Evolutionary conservation across 2,888 invertebrate genomes (phyloP).

Genomic region (Caenorhabditis afra): DNA sequence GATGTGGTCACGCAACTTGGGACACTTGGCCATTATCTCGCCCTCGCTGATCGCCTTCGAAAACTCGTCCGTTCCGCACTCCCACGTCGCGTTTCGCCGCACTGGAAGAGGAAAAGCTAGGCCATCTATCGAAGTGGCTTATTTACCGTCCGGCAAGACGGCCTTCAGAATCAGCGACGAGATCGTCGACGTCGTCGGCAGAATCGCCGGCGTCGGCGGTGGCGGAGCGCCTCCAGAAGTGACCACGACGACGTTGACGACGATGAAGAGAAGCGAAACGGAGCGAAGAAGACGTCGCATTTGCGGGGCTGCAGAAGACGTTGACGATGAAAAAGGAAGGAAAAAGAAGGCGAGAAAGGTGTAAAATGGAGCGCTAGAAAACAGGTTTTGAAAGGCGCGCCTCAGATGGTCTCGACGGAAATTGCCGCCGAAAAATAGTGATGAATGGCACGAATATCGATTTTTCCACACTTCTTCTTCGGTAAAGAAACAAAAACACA

Average conservation of each 20-base stretch:
- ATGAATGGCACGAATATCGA: too few relatives aligned
- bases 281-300: background rate
- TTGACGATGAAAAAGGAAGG: background rate
- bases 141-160: slow-evolving; percentile 25
- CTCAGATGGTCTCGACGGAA: too few relatives aligned
- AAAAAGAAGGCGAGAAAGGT: slow-evolving; percentile 2
- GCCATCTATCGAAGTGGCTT: background rate
- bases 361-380: background rate
- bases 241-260: background rate
- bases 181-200: slow-evolving; percentile 22
- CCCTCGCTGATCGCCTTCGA: slow-evolving; percentile 60
- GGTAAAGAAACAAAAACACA: too few relatives aligned
- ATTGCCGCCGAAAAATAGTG: too few relatives aligned
- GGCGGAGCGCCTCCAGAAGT: background rate
- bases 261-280: background rate
- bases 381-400: too few relatives aligned
- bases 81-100: slow-evolving; percentile 45
- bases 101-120: slow-evolving; percentile 17
- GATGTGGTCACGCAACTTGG: slow-evolving; percentile 49
- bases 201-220: background rate
- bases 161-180: slow-evolving; percentile 24
- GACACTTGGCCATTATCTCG: slow-evolving; percentile 61
- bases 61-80: slow-evolving; percentile 66
- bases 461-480: too few relatives aligned
- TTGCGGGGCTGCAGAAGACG: too few relatives aligned